A percentile compares a stretch with the other conserved stretches of the same genome.
These are phyloP conservation scores for Dendrocincla fuliginosa DNA, from an alignment of 2,797 vertebrate genomes.

Conservation along the genomic window DNA sequence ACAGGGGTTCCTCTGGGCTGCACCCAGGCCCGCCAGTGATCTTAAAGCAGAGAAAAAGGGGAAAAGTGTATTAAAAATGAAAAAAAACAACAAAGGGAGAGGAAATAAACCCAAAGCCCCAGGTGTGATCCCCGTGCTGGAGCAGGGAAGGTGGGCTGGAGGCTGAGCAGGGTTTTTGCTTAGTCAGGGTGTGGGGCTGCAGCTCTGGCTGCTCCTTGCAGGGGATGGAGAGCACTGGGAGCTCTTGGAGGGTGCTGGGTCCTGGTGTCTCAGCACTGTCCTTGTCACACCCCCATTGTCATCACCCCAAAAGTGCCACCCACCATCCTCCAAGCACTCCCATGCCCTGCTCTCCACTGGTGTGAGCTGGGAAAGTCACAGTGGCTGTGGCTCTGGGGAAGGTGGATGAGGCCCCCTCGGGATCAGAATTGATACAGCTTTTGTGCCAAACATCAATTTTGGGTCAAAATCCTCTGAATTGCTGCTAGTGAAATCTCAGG, in stretches of 20 bases:
- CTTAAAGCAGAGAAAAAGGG: not conserved
- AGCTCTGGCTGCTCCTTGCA: not conserved
- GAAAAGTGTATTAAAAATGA: not conserved
- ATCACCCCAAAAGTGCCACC: accelerated
- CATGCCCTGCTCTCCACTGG: accelerated
- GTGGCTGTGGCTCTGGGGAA: not conserved
- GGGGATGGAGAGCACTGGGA: not conserved
- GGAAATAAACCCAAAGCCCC: accelerated
- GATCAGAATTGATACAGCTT: accelerated
- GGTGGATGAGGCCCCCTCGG: accelerated
- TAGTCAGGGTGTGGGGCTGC: not conserved
- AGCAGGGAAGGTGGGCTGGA: not conserved
- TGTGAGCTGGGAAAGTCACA: accelerated
- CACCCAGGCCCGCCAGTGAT: not conserved
- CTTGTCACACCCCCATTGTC: accelerated
- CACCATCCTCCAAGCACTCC: accelerated
- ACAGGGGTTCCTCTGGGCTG: too few species aligned
- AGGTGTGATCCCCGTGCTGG: accelerated
- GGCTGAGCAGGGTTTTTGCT: not conserved
- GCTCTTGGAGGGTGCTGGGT: accelerated
- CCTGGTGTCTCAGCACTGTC: not conserved
- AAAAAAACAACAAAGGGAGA: accelerated
- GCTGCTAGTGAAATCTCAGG: too few species aligned
- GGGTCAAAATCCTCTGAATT: not conserved
- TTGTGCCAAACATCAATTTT: accelerated